Evolutionary conservation across 2,888 invertebrate genomes (phyloP), one percentile per base, ranked within the genome.

Genomic region (Sinopyrophorus schimmeli): DNA sequence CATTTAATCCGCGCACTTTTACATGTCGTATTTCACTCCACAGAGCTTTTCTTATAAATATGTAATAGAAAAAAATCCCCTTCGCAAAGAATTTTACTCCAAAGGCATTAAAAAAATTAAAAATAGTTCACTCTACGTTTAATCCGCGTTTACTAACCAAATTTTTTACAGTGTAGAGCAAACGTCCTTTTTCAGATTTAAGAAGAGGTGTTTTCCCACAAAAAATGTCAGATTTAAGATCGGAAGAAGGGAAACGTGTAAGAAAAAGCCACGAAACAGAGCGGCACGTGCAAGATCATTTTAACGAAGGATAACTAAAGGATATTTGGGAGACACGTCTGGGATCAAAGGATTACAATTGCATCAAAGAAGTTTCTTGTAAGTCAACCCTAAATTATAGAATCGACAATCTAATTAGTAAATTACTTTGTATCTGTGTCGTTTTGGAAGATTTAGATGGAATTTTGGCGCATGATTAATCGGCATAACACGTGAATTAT

Each of bases 261-360:
- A 35, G 35, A 35, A 24, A n/a, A 15, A 14, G 35, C 35, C 15
- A 11, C 35, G 6, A 17, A 28, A 30, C 17, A 31, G 21, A 41
- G 31, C 20, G 26, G 43, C 26, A 34, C 43, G 43, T 43, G 43
- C 43, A 34, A 11, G 18, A 26, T 17, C 35, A 43, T 34, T 23
- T 21, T 35, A 35, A 43, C 34, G 34, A 43, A 43, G 43, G 43
- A 43, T 43, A 43, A 43, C 27, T 18, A 12, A 7, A 20, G 43
- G 43, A 43, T 43, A 43, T 34, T 26, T 15, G 12, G 24, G 27
- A 34, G 32, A 43, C 43, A 43, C 43, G 34, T 35, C 34, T 20
- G 11, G 34, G 34, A 43, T 43, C 43, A 43, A 17, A 43, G 14
- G 32, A 26, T 43, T 34, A 43, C 32, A 32, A 32, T 43, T 16